These are phyloP conservation scores for Drosophila imparisetae DNA, from an alignment of 2,888 invertebrate genomes.

Conservation along the genomic window DNA sequence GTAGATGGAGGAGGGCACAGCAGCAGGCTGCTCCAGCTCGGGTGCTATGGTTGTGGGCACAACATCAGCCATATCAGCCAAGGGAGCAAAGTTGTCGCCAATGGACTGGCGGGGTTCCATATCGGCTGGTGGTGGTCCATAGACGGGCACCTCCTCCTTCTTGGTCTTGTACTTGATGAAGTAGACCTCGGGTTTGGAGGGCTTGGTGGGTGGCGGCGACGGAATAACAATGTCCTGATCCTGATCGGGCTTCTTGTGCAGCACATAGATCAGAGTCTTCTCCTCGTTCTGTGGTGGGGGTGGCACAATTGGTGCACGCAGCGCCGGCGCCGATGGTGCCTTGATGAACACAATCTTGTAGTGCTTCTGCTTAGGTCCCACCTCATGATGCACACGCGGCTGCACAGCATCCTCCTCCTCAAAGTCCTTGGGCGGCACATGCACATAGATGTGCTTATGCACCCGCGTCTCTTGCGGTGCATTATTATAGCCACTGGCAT, in stretches of 20 bases:
- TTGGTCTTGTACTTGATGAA: slow-evolving; percentile 87
- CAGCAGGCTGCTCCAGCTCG: slow-evolving; percentile 59
- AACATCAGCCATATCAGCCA: slow-evolving; percentile 59
- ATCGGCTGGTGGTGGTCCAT: slow-evolving; percentile 78
- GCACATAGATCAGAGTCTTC: slow-evolving; percentile 94
- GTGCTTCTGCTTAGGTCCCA: slow-evolving; percentile 91
- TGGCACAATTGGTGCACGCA: slow-evolving; percentile 91
- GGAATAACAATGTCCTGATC: slow-evolving; percentile 92
- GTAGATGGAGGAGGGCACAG: slow-evolving; percentile 60
- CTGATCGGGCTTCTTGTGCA: slow-evolving; percentile 94
- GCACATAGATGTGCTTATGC: slow-evolving; percentile 84
- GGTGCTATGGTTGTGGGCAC: slow-evolving; percentile 65
- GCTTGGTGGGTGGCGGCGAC: slow-evolving; percentile 91
- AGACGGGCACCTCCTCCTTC: slow-evolving; percentile 82
- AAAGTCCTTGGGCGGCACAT: slow-evolving; percentile 83
- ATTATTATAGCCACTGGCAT: slow-evolving; percentile 75
- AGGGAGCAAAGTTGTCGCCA: slow-evolving; percentile 53
- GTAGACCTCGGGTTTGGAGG: slow-evolving; percentile 94
- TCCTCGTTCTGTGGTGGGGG: slow-evolving; percentile 92
- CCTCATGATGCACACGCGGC: slow-evolving; percentile 80
- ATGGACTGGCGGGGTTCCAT: slow-evolving; percentile 67
- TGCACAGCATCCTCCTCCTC: slow-evolving; percentile 81
- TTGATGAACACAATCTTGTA: slow-evolving; percentile 97
- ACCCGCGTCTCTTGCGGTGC: slow-evolving; percentile 74
- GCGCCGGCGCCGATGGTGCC: slow-evolving; percentile 92